Evolutionary conservation across 2,113 vertebrate genomes (phyloP).

Genomic region (Neopipo cinnamomea): DNA sequence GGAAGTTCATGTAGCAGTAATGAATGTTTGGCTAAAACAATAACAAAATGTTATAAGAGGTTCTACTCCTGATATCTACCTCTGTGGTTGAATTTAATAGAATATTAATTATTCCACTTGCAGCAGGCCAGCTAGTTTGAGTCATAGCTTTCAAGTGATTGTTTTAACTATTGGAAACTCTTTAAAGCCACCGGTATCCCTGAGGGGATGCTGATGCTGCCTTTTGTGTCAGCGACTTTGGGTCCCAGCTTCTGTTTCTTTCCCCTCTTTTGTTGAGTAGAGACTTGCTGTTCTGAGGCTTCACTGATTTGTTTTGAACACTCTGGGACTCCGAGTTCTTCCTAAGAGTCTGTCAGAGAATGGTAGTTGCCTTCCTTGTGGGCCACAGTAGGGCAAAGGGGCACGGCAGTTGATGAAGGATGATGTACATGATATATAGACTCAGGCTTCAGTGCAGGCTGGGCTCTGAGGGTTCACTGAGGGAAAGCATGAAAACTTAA

Average conservation of each 20-base stretch:
- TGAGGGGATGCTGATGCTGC: background rate
- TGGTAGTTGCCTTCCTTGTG: background rate
- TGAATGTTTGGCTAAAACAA: background rate
- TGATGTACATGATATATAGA: accelerated
- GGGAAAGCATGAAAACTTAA: background rate
- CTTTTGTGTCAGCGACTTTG: background rate
- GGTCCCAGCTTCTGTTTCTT: background rate
- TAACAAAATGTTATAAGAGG: background rate
- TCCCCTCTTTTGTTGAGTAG: background rate
- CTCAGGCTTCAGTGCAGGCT: background rate
- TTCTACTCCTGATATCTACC: background rate
- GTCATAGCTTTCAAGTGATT: background rate
- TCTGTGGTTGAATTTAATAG: background rate
- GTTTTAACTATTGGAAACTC: background rate
- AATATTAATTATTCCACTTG: background rate
- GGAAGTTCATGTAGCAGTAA: background rate
- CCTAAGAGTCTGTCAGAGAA: background rate
- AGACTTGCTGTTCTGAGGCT: background rate
- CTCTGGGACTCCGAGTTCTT: background rate
- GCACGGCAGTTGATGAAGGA: accelerated
- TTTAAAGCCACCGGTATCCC: background rate
- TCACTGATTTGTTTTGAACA: background rate
- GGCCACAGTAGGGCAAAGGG: background rate
- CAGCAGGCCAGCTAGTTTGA: background rate
- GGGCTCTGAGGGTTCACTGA: background rate